phyloP scores from a whole-genome alignment of 2,797 vertebrate species.

The Helarctos malayanus region DNA sequence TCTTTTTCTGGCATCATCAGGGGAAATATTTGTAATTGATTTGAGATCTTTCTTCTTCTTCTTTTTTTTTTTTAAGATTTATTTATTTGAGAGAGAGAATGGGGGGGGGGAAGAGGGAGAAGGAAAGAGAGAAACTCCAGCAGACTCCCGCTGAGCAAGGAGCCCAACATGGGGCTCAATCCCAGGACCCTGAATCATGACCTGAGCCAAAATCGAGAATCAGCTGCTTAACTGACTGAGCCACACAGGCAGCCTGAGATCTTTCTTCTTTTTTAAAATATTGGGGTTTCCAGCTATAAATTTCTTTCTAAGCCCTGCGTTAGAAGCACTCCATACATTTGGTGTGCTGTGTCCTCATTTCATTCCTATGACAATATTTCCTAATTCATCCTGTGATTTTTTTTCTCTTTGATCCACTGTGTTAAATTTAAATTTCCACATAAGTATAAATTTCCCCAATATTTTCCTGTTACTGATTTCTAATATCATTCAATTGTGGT shows the following conservation, averaged over 20 bases:
- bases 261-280: neutral
- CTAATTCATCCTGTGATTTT: neutral
- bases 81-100: neutral
- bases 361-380: neutral
- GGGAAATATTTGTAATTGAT: neutral
- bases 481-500: neutral
- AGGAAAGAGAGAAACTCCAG: neutral
- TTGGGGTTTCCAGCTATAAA: neutral
- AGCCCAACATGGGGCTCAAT: neutral
- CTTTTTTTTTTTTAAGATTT: neutral
- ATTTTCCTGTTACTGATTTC: neutral
- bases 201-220: neutral
- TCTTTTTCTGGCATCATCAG: neutral
- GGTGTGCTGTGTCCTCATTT: neutral
- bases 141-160: neutral
- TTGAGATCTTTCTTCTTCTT: neutral
- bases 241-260: neutral
- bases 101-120: neutral
- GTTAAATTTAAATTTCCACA: neutral
- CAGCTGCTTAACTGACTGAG: neutral
- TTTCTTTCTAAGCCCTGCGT: neutral
- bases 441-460: neutral
- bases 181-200: neutral
- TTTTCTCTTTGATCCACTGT: neutral
- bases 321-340: accelerated